Base-by-base conservation (phyloP, 1,140 invertebrate genomes). In the Melitaea cinxia region DNA sequence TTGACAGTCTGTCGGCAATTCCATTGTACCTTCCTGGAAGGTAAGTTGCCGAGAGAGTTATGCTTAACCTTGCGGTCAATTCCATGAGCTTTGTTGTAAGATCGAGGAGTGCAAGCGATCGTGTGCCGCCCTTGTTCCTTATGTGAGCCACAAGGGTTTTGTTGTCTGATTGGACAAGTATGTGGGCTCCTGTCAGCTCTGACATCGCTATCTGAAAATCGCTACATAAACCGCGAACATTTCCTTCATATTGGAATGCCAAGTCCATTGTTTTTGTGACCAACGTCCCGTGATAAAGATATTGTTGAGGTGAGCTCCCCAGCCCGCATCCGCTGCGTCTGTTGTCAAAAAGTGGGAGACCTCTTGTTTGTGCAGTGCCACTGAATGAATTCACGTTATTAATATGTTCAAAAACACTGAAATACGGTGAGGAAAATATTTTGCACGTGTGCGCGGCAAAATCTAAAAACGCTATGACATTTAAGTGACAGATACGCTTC, bases 161-260 rank as follows among this genome's bases (percentile, higher is more conserved):
- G 30, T 33, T 33, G 30, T 33, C 30, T 7, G 30, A 33, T 10
- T 33, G 30, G 7, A 33, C 12, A 6, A 33, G 30, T 9, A 33
- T 33, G 12, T 33, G 30, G 7, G 30, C 30, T 9, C 6, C 6
- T 7, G 7, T 33, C 12, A 33, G 30, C n/a, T n/a, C n/a, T 9
- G 30, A 9, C 30, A 33, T 33, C 30, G 30, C 6, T 21, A 85
- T 45, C 2, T 60, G 56, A n/a, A 60, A 23, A 83, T 53, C 7
- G 75, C 74, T 17, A 61, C 50, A 17, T 62, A 60, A 14, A 88
- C 72, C 7, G 81, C 74, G 63, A 63, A 85, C 56, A 85, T 55
- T 56, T 83, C 77, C 49, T 85, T 85, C 4, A 37, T 33, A 35
- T 86, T 86, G 17, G 55, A 57, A 55, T 83, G 82, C 80, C 75